Conservation (phyloP, 2,797 vertebrate species). For the Ispidina picta region DNA sequence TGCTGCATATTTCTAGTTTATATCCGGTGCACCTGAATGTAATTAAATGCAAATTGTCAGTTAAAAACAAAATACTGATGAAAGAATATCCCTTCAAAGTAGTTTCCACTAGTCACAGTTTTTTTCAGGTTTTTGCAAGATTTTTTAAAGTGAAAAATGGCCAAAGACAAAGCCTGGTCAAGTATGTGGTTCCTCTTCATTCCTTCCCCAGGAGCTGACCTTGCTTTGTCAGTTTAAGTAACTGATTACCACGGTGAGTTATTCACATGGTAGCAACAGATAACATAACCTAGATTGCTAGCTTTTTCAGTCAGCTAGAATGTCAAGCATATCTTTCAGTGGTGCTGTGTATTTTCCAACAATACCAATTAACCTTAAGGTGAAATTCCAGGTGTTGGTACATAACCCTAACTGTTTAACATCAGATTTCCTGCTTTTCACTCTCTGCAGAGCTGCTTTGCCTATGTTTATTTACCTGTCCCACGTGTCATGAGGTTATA, state of each 20-base stretch:
- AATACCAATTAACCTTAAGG: neutral
- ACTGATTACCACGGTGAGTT: neutral
- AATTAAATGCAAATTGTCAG: neutral
- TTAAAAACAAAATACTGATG: neutral
- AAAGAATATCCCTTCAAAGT: neutral
- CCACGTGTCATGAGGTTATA: neutral
- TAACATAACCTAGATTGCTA: neutral
- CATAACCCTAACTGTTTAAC: neutral
- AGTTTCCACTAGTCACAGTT: neutral
- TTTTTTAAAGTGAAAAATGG: neutral
- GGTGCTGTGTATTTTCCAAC: neutral
- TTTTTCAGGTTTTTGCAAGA: neutral
- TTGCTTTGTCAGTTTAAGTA: neutral
- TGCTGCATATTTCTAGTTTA: neutral
- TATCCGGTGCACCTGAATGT: neutral
- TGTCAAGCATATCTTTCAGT: neutral
- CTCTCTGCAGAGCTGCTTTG: neutral
- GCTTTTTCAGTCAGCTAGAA: neutral
- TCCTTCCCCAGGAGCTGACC: neutral
- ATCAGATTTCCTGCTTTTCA: neutral
- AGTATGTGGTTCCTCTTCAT: neutral
- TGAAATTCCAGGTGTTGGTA: neutral
- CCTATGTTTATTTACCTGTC: neutral
- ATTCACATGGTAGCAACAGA: neutral
- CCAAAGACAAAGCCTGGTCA: neutral